Evolutionary conservation across 2,888 invertebrate species (phyloP).

Genomic region (Cylindroiulus punctatus): DNA sequence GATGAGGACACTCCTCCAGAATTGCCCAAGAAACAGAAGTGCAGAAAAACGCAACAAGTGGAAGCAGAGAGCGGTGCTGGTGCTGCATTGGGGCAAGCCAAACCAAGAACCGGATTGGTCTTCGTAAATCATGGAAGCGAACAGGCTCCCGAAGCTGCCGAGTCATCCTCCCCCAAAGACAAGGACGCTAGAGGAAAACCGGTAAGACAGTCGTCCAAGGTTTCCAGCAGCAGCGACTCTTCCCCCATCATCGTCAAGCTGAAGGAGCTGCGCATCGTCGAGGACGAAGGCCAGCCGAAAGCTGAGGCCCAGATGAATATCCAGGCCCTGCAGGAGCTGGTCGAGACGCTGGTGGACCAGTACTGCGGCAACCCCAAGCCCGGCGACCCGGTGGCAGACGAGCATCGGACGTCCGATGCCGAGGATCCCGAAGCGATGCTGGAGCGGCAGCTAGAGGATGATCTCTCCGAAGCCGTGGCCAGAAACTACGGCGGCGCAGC

Average conservation of each 20-base stretch:
- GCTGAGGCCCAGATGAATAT: slow-evolving; percentile 51
- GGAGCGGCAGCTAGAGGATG: not conserved
- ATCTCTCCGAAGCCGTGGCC: not conserved
- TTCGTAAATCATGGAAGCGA: no score
- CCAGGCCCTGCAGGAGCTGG: slow-evolving; percentile 53
- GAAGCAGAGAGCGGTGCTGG: not conserved
- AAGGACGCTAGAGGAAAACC: not conserved
- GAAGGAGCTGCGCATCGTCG: slow-evolving; percentile 24
- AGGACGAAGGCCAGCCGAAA: not conserved
- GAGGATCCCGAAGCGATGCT: not conserved
- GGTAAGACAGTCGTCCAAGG: not conserved
- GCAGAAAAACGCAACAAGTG: not conserved
- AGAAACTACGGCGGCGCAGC: not conserved
- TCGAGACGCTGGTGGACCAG: slow-evolving; percentile 53
- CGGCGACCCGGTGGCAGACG: not conserved
- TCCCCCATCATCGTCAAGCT: slow-evolving; percentile 45
- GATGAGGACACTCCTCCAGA: slow-evolving; percentile 31
- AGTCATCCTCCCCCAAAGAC: not conserved
- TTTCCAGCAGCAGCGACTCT: slow-evolving; percentile 40
- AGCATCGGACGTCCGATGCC: not conserved
- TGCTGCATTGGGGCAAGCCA: no score
- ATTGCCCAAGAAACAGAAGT: slow-evolving; percentile 28
- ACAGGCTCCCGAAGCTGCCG: not conserved
- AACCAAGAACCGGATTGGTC: no score
- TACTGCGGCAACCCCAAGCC: slow-evolving; percentile 50